Percentiles rank a stretch among this genome's conserved stretches.
phyloP scores from a whole-genome alignment of 92 coral and sea anemone genomes.

The Blastomussa wellsi region DNA sequence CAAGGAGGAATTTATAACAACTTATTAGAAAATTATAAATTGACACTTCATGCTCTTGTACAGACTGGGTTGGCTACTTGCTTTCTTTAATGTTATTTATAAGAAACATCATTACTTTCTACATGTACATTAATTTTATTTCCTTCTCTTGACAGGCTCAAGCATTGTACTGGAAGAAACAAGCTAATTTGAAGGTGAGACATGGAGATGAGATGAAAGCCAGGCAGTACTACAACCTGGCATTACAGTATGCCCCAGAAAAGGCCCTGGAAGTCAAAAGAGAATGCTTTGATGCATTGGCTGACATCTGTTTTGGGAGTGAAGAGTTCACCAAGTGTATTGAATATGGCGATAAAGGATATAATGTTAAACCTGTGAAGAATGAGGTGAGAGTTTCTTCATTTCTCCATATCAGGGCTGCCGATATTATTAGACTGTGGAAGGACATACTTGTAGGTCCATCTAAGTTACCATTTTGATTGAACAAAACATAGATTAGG shows the following conservation, averaged over 20 bases:
- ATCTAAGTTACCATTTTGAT: too few species aligned
- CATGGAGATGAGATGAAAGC: conserved; percentile 4
- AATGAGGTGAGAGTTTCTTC: conserved; percentile 30
- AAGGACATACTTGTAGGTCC: too few species aligned
- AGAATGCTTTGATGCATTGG: conserved; percentile 27
- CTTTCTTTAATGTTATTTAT: too few species aligned
- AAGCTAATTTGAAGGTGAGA: conserved; percentile 1
- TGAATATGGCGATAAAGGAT: conserved; percentile 37
- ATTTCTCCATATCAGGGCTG: not conserved
- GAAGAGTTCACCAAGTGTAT: conserved; percentile 38
- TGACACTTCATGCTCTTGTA: too few species aligned
- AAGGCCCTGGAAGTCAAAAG: conserved; percentile 8
- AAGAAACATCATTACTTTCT: too few species aligned
- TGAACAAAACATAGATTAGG: too few species aligned
- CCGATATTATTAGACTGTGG: too few species aligned
- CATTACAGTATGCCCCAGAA: conserved; percentile 34
- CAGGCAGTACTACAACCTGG: conserved; percentile 30
- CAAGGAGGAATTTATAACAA: too few species aligned
- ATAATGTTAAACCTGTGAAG: conserved; percentile 5
- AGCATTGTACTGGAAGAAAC: conserved; percentile 50
- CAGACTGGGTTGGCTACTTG: too few species aligned
- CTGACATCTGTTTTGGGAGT: conserved; percentile 40
- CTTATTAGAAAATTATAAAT: too few species aligned
- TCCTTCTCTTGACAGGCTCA: conserved; percentile 20
- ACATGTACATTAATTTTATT: not conserved